Percentiles rank a stretch among this genome's conserved stretches.
These are phyloP conservation scores for Macroglossus sobrinus DNA, from an alignment of 2,113 vertebrate species.

Conservation along the genomic window DNA sequence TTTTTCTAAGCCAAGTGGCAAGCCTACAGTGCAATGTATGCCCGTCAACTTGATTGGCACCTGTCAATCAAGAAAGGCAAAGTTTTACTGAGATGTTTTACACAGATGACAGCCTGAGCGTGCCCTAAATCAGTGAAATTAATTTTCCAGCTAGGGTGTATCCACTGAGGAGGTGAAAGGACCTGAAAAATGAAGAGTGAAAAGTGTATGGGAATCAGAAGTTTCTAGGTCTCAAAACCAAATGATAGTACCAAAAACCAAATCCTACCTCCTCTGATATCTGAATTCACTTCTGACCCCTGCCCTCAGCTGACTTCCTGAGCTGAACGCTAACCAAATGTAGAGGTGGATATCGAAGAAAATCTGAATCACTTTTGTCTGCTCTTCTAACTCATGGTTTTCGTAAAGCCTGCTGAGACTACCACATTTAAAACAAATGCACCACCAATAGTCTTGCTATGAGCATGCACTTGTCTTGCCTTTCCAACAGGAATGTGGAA, in stretches of 20 bases:
- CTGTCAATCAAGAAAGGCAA: slow-evolving; percentile 35
- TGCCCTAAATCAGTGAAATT: slow-evolving; percentile 7
- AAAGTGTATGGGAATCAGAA: not conserved
- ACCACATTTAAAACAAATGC: not conserved
- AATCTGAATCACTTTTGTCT: not conserved
- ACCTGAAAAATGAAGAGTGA: not conserved
- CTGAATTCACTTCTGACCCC: not conserved
- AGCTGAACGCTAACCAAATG: not conserved
- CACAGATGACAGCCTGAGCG: not conserved
- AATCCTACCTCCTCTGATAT: not conserved
- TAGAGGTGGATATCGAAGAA: not conserved
- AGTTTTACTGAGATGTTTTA: not conserved
- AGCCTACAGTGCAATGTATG: not conserved
- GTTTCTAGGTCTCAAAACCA: not conserved
- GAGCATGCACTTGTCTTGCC: not conserved
- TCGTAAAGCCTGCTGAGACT: not conserved
- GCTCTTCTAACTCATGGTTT: not conserved
- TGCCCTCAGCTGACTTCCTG: not conserved
- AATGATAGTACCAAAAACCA: not conserved
- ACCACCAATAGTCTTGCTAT: not conserved
- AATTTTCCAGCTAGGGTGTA: not conserved
- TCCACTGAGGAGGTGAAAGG: not conserved
- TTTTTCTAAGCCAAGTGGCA: not conserved
- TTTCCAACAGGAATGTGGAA: not conserved
- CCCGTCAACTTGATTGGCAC: not conserved